Evolutionary conservation across 2,113 vertebrate species (phyloP).

Genomic region (Chitala chitala): DNA sequence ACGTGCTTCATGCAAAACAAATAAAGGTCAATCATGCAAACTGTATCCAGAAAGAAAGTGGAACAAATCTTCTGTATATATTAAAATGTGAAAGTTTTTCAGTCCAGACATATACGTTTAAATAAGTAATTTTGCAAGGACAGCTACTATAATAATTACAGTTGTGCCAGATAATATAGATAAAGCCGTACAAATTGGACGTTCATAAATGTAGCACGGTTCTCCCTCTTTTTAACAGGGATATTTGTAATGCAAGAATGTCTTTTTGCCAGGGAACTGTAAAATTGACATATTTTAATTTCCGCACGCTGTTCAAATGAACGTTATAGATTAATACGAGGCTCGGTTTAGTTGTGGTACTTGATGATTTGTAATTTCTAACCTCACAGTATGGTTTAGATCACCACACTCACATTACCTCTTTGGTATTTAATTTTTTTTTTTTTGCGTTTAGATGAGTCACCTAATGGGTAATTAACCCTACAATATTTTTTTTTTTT

Average conservation of each 20-base stretch:
- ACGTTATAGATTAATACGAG: too few relatives aligned
- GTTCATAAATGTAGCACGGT: too few relatives aligned
- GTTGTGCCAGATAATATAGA: too few relatives aligned
- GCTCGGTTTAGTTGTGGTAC: too few relatives aligned
- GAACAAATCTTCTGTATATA: not conserved
- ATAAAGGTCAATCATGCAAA: slow-evolving; percentile 10
- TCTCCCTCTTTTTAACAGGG: too few relatives aligned
- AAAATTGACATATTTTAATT: slow-evolving; percentile 17
- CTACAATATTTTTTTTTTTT: not conserved
- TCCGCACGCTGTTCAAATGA: slow-evolving; percentile 2
- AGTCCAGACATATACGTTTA: too few relatives aligned
- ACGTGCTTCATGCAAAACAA: slow-evolving; percentile 15
- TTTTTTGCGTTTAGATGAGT: not conserved
- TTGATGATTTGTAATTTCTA: not conserved
- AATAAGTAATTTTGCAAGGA: too few relatives aligned
- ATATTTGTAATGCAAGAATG: too few relatives aligned
- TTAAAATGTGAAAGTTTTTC: slow-evolving; percentile 15
- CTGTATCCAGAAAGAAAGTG: not conserved
- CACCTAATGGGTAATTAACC: not conserved
- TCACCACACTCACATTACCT: not conserved
- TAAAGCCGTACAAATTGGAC: too few relatives aligned
- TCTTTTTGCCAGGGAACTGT: slow-evolving; percentile 23
- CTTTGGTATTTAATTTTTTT: not conserved
- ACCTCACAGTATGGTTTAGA: too few relatives aligned
- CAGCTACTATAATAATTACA: too few relatives aligned